A percentile compares a stretch with the other conserved stretches of the same genome.
phyloP scores from a whole-genome alignment of 2,113 vertebrate species.

The Cryptotis parvus region DNA sequence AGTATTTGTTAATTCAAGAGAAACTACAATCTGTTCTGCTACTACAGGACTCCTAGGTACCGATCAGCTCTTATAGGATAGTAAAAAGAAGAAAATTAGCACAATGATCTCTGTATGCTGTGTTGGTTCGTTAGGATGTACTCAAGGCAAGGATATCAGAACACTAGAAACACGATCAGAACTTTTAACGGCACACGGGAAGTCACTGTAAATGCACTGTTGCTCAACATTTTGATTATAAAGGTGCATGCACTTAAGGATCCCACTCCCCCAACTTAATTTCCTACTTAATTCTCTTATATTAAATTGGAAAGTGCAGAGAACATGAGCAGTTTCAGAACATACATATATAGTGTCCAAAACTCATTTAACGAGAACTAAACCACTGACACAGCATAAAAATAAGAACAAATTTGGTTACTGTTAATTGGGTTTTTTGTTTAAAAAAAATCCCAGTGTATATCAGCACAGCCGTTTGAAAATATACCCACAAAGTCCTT shows the following conservation, averaged over 20 bases:
- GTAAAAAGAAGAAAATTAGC: background rate
- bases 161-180: background rate
- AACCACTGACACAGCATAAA: background rate
- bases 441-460: background rate
- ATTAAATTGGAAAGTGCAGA: background rate
- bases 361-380: background rate
- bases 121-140: background rate
- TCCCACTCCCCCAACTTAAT: background rate
- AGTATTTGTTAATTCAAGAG: too few species aligned
- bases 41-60: background rate
- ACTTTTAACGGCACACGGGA: background rate
- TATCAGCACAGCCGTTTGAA: background rate
- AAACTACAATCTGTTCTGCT: background rate
- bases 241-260: background rate
- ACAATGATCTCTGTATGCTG: background rate
- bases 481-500: conserved; percentile 16
- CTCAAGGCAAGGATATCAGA: background rate
- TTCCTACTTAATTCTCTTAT: background rate
- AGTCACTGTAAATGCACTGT: background rate
- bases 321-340: conserved; percentile 18
- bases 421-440: background rate
- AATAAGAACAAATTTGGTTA: background rate
- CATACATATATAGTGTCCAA: background rate
- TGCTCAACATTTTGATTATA: background rate
- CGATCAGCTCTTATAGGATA: background rate